These are phyloP conservation scores for Orgyia antiqua DNA, from an alignment of 2,888 invertebrate species.

Conservation along the genomic window DNA sequence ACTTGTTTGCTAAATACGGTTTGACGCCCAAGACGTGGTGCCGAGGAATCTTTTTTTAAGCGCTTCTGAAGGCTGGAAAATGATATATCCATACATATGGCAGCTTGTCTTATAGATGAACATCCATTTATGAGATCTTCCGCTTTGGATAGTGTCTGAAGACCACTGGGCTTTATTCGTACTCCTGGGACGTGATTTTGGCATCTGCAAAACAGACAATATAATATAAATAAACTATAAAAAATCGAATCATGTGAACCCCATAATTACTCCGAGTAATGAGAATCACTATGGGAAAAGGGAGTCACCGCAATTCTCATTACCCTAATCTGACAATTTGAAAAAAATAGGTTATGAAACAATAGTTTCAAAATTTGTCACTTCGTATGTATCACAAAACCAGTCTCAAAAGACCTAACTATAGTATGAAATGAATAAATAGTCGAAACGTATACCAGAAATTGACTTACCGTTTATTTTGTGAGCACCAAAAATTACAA, in stretches of 20 bases:
- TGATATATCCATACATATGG: background rate
- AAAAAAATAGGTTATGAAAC: constrained; percentile 3
- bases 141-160: background rate
- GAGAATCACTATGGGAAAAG: constrained; percentile 1
- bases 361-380: constrained; percentile 1
- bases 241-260: constrained; percentile 2
- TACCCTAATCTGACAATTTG: constrained; percentile 3
- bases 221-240: constrained; percentile 1
- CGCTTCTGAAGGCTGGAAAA: constrained; percentile 4
- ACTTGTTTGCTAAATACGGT: constrained; percentile 1
- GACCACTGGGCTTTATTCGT: constrained; percentile 1
- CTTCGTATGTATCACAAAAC: background rate
- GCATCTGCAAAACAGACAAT: constrained; percentile 1
- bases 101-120: constrained; percentile 1
- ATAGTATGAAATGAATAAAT: constrained; percentile 1
- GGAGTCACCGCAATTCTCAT: constrained; percentile 1
- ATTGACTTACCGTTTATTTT: constrained; percentile 3
- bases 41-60: background rate
- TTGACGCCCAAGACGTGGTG: constrained; percentile 2
- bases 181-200: constrained; percentile 1
- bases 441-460: constrained; percentile 3
- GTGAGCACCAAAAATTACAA: constrained; percentile 2
- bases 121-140: background rate
- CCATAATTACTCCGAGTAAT: constrained; percentile 1
- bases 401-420: constrained; percentile 4